Evolutionary conservation across 1,140 invertebrate genomes (phyloP).

Genomic region (Aphaenogaster floridana): DNA sequence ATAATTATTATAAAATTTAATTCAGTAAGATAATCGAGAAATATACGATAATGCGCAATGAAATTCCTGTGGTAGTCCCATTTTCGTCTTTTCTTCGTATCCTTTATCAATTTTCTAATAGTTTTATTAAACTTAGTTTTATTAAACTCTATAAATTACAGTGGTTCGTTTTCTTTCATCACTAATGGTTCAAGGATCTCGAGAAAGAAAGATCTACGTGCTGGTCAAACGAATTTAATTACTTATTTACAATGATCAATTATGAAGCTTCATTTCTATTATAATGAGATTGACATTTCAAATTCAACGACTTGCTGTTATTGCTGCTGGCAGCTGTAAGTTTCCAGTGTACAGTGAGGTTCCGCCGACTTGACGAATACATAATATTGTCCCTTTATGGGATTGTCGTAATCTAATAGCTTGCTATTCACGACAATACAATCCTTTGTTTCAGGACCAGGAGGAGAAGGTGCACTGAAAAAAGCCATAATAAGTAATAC

Average conservation of each 20-base stretch:
- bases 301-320: neutral
- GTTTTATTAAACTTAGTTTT: neutral
- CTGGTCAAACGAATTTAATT: neutral
- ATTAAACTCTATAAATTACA: neutral
- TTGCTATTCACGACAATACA: neutral
- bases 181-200: neutral
- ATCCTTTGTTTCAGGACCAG: neutral
- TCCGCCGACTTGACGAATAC: neutral
- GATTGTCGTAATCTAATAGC: neutral
- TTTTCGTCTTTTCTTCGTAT: conserved; percentile 1
- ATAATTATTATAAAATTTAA: conserved; percentile 85
- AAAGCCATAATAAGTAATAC: neutral
- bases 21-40: conserved; percentile 85
- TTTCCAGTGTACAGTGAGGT: neutral
- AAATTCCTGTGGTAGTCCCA: conserved; percentile 25
- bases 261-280: neutral
- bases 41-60: conserved; percentile 83
- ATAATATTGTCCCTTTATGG: neutral
- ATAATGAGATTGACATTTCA: neutral
- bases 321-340: neutral
- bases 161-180: neutral
- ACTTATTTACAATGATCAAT: conserved; percentile 8
- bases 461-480: neutral
- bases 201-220: neutral
- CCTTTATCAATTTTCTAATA: neutral